Base-by-base conservation (phyloP, 2,113 vertebrate species). In the Dipodomys stephensi region DNA sequence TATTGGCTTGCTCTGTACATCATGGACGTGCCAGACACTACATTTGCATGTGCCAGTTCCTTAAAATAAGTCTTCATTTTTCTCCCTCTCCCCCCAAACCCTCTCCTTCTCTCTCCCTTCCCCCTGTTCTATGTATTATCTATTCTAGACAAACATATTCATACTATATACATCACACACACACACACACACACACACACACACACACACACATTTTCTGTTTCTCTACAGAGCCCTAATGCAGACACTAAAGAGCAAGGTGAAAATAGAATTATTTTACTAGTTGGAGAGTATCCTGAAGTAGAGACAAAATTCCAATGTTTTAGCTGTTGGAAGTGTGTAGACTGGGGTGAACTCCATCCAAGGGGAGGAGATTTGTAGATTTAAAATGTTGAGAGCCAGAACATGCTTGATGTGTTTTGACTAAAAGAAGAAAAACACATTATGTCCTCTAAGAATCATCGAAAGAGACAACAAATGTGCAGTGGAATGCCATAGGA, bases 401-500 rank as follows among this genome's bases (percentile, higher is more conserved):
- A 94, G 84, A 83, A 84, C 22, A 49, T 22, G 53, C n/a, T 82
- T 94, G 71, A 90, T 69, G 62, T 79, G 49, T 92, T 96, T 92
- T 90, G 86, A 92, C 65, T 87, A 65, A 93, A 83, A 95, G 86
- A 85, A 11, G 49, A 79, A 92, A 96, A 92, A 92, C 71, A 77
- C 60, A 15, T 69, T 62, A 35, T 83, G 32, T 22, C 83, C 80
- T 94, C 80, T 64, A 85, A 77, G 49, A 93, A 88, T 90, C 74
- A 65, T 30, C 39, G 15, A 57, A 84, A 77, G 18, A 91, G 71
- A 72, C 71, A 83, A 81, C 67, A 83, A 80, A 72, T 22, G 60
- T 65, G 65, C 79, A 64, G 35, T 4, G 0, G 9, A 27, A 35
- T 78, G 27, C 30, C n/a, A 60, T 3, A 80, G 39, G 44, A 94